Percentiles rank a stretch among this genome's conserved stretches.
Evolutionary conservation across 2,797 vertebrate species (phyloP).

Genomic region (Micromesistius poutassou): DNA sequence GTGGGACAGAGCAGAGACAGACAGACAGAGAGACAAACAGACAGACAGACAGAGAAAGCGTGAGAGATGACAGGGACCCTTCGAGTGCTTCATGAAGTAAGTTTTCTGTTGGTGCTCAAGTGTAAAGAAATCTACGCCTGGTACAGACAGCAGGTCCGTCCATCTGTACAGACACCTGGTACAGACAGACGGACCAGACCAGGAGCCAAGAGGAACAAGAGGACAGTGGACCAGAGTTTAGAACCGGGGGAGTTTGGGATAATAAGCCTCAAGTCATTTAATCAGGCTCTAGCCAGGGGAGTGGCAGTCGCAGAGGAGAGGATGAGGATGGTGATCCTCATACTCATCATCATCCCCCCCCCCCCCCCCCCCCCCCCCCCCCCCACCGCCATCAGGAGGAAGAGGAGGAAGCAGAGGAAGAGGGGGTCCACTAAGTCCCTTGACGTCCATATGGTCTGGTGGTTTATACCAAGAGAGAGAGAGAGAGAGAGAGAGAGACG

Average conservation of each 20-base stretch:
- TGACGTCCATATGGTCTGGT: constrained; percentile 64
- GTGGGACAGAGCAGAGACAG: background rate
- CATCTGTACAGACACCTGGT: background rate
- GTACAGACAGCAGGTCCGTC: background rate
- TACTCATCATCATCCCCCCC: constrained; percentile 9
- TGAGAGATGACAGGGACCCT: constrained; percentile 20
- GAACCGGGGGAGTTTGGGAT: too few species aligned
- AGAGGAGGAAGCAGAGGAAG: constrained; percentile 37
- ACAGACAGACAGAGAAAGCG: background rate
- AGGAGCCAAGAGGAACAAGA: background rate
- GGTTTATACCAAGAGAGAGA: constrained; percentile 37
- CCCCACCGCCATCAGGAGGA: constrained; percentile 14
- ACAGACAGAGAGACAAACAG: background rate
- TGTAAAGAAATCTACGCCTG: too few species aligned
- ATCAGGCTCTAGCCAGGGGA: constrained; percentile 38
- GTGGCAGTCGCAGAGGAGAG: constrained; percentile 40
- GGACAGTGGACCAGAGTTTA: too few species aligned
- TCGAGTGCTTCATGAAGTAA: too few species aligned
- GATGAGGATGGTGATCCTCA: constrained; percentile 7
- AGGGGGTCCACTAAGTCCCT: constrained; percentile 58
- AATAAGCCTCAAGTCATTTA: constrained; percentile 8
- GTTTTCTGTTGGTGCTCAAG: background rate
- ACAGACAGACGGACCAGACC: background rate
- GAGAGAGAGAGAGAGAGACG: background rate
- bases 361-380: constrained; percentile 27